Base-by-base conservation (phyloP, 92 coral and sea anemone species). In the Porites divaricata region DNA sequence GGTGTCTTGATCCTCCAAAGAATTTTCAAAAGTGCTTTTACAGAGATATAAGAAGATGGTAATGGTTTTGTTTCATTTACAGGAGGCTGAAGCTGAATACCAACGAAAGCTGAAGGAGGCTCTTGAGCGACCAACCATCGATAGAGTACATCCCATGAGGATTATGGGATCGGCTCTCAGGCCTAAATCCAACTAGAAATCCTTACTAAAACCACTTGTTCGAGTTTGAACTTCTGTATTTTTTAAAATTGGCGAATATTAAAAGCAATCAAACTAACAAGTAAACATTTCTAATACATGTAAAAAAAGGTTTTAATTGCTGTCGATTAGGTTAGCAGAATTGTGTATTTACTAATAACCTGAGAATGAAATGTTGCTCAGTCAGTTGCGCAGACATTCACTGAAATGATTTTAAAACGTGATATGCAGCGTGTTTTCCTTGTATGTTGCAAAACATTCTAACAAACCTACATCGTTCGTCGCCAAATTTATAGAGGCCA, bases 71-170 rank as follows among this genome's bases (percentile, higher is more conserved):
- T 69, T 28, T 52, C 26, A 35, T 1, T 24, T 52, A 66, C 85
- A 97, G 99, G 98, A 95, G 14, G 98, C 98, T 7, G 99, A 97
- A 82, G 90, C 86, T 54, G 98, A 97, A 78, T 97, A 97, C 87
- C 97, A 97, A 78, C 81, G 95, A 63, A 91, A 95, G 85, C 79
- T 97, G 25, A 91, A 93, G 61, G 94, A 86, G 24, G 99, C 98
- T 0, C 79, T 97, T 61, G 87, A 79, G 10, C 84, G 96, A 80
- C 98, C 99, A 9, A 90, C 86, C 63, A 83, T 87, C 57, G 93
- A 93, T 56, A 97, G 83, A 61, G 92, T 89, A 24, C 99, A 97
- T 78, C 99, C 99, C 15, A 87, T 87, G 58, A 87, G 98, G 51
- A 93, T 92, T 25, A 78, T 85, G 82, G 87, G 85, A 49, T 83